These are phyloP conservation scores for Ctenopoma multispine DNA, from an alignment of 2,797 vertebrate genomes.

Conservation along the genomic window DNA sequence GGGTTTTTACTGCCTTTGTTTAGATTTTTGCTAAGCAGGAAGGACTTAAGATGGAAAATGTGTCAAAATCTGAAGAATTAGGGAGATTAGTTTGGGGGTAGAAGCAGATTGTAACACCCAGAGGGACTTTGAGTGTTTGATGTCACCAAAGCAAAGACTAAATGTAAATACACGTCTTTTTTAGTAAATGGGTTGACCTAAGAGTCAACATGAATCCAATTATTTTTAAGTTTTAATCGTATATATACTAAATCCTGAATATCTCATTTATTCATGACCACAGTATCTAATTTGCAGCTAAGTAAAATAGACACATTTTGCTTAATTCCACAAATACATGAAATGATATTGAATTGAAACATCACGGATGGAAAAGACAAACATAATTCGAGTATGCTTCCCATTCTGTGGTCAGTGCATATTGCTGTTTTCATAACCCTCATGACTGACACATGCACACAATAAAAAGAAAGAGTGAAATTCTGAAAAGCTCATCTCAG, in stretches of 20 bases:
- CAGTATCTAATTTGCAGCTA: constrained; percentile 35
- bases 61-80: constrained; percentile 28
- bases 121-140: constrained; percentile 29
- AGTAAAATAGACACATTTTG: background rate
- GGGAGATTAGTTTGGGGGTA: constrained; percentile 23
- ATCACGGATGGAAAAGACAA: constrained; percentile 13
- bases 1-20: constrained; percentile 57
- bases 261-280: constrained; percentile 36
- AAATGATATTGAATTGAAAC: background rate
- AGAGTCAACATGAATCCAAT: constrained; percentile 64
- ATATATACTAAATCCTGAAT: constrained; percentile 52
- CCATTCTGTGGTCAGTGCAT: constrained; percentile 35
- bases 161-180: constrained; percentile 61
- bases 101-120: constrained; percentile 19
- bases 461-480: constrained; percentile 34
- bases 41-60: constrained; percentile 13
- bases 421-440: constrained; percentile 24
- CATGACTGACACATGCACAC: constrained; percentile 65
- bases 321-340: too few species aligned
- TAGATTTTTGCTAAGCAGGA: constrained; percentile 29
- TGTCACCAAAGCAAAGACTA: constrained; percentile 43
- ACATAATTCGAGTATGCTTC: background rate
- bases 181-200: constrained; percentile 60
- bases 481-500: constrained; percentile 50
- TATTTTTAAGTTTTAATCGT: constrained; percentile 66